Base-by-base conservation (phyloP, 2,888 invertebrate species). In the Drosophila meridionalis region DNA sequence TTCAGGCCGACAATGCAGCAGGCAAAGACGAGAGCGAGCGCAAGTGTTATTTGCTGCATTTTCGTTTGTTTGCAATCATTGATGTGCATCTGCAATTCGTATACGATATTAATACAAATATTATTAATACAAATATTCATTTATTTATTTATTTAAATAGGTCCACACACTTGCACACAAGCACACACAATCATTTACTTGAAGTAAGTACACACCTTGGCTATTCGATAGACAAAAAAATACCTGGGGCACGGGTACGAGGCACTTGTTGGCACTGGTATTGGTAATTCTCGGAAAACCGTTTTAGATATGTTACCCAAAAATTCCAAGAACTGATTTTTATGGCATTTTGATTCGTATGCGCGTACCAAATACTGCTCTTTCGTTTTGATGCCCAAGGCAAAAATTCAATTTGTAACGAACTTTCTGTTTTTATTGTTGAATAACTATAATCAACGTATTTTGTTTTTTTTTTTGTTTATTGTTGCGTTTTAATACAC, bases 211-310 rank as follows among this genome's bases (percentile, higher is more conserved):
- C 74, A 80, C 83, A 80, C 86, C 71, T 80, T 80, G 68, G 66
- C 73, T 66, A 62, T 73, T 73, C 63, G 60, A 64, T 53, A 67
- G 73, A 80, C 71, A 82, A 78, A 8, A 69, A 82, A 78, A 69
- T 72, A 78, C 76, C 78, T 76, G 75, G 65, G 45, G 34, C 60
- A 64, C 68, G 64, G 50, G 60, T 50, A 42, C 63, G 71, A 73
- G 71, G 77, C 84, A 84, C 87, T 87, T 87, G 84, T 87, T 87
- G 82, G 82, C 84, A 78, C 68, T 83, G 82, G 85, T 87, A 85
- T 83, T 87, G 79, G 88, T 87, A 88, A 78, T 85, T 85, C 85
- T 85, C 61, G 47, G 88, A 85, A 84, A 85, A 84, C 85, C 83
- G 76, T 86, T 85, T 85, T 85, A 87, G 87, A 77, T 81, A 79